Evolutionary conservation across 2,888 invertebrate species (phyloP), one percentile per base, ranked within the genome.

Genomic region (Azorinus chamasolen): DNA sequence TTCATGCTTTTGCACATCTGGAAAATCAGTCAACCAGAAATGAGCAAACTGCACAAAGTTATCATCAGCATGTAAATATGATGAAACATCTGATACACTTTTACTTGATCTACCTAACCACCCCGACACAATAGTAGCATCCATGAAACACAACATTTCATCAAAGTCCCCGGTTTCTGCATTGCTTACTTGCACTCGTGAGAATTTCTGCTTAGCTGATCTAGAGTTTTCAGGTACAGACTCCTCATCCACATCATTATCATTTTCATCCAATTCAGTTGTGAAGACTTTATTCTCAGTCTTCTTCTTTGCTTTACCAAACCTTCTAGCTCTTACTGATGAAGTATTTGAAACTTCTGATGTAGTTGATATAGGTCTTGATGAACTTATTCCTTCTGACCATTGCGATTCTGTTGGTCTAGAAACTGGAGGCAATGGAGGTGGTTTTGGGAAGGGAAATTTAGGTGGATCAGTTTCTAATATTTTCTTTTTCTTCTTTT

Each of bases 11-110:
- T 91, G 88, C 45, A 78, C 55, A 72, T 90, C 91, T 12, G 88
- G 87, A 72, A 93, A 91, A 32, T 89, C 87, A 6, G 88, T 84
- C 22, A 93, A 83, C 92, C 92, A 93, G 76, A 93, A 92, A 77
- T 93, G 92, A 58, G 91, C 89, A 87, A 93, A 92, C 59, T 88
- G 84, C 22, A 92, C 90, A 86, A 91, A 93, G 71, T 91, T 90
- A 37, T 91, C 91, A 2, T 82, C 87, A 27, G 72, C 71, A 39
- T 83, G 85, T 79, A 89, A 87, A 80, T 88, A 93, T 5, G 77
- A 59, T 14, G 88, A 66, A 39, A 93, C 66, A 18, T 91, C 89
- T 14, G 84, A 81, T 0, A 93, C 86, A 43, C 81, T 72, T 37
- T 76, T 81, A 78, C 91, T 93, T 12, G 92, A 83, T 48, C 88